These are phyloP conservation scores for Mamestra configurata DNA, from an alignment of 1,140 invertebrate genomes.

Conservation along the genomic window DNA sequence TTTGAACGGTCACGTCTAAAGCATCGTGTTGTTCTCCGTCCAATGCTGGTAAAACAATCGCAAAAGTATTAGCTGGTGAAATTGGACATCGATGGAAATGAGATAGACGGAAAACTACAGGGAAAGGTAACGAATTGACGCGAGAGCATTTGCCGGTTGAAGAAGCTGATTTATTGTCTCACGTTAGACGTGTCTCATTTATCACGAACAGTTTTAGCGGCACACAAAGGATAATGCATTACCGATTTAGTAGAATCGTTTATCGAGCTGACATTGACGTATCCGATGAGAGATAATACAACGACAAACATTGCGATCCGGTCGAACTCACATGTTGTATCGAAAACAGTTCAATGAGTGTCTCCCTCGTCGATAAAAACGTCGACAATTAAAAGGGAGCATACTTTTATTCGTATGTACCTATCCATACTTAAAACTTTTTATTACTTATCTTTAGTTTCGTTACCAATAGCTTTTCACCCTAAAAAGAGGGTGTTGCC, in stretches of 20 bases:
- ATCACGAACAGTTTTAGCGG: constrained; percentile 71
- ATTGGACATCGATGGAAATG: constrained; percentile 49
- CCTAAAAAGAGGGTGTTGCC: constrained; percentile 11
- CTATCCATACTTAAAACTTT: constrained; percentile 48
- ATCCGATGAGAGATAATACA: constrained; percentile 64
- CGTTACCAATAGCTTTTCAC: constrained; percentile 4
- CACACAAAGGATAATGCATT: constrained; percentile 71
- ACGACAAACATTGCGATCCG: constrained; percentile 43
- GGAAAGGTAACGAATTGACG: constrained; percentile 46
- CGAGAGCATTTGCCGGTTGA: constrained; percentile 55
- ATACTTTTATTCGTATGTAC: constrained; percentile 36
- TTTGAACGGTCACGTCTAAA: constrained; percentile 28
- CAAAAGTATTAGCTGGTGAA: constrained; percentile 16
- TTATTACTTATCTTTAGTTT: constrained; percentile 55
- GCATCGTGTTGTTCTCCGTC: constrained; percentile 44
- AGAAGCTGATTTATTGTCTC: constrained; percentile 69
- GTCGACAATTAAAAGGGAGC: constrained; percentile 13
- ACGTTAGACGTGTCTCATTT: constrained; percentile 72
- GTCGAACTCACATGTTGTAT: constrained; percentile 8
- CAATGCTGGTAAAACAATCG: constrained; percentile 42
- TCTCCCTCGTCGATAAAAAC: constrained; percentile 19
- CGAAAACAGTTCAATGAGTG: constrained; percentile 35
- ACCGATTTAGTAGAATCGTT: constrained; percentile 66
- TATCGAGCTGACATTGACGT: constrained; percentile 69
- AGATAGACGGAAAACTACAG: constrained; percentile 39